These are phyloP conservation scores for Brachionus manjavacas DNA, from an alignment of 1,140 invertebrate species.

Conservation along the genomic window DNA sequence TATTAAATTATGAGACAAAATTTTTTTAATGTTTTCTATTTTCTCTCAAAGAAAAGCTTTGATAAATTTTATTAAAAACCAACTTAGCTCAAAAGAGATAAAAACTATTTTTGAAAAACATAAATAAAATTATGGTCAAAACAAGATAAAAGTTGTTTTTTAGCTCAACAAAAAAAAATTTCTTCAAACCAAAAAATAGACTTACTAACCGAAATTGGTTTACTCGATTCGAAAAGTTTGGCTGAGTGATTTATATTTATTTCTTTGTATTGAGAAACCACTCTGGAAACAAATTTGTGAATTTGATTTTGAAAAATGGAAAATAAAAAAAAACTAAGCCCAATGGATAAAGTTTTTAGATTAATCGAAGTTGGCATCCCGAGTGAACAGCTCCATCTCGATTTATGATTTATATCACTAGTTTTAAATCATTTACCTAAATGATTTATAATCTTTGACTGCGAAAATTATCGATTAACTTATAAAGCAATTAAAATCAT, in stretches of 20 bases:
- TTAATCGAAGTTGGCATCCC: not conserved
- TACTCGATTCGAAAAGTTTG: not conserved
- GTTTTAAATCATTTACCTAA: not conserved
- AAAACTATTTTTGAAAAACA: not conserved
- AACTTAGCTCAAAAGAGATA: not conserved
- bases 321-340: not conserved
- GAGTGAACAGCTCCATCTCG: not conserved
- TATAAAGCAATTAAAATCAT: not conserved
- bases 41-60: no score
- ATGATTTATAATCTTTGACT: constrained; percentile 1
- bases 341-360: not conserved
- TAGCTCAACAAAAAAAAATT: not conserved
- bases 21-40: not conserved
- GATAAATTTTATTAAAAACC: not conserved
- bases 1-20: no score
- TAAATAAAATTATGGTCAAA: not conserved
- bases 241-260: not conserved
- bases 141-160: not conserved
- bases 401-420: not conserved
- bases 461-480: not conserved
- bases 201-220: not conserved
- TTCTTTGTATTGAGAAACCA: not conserved
- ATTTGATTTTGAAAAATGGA: not conserved
- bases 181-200: not conserved
- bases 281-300: not conserved